A percentile compares a stretch with the other conserved stretches of the same genome.
Conservation (phyloP, 2,113 vertebrate species). For the Trematocara stigmaticum region DNA sequence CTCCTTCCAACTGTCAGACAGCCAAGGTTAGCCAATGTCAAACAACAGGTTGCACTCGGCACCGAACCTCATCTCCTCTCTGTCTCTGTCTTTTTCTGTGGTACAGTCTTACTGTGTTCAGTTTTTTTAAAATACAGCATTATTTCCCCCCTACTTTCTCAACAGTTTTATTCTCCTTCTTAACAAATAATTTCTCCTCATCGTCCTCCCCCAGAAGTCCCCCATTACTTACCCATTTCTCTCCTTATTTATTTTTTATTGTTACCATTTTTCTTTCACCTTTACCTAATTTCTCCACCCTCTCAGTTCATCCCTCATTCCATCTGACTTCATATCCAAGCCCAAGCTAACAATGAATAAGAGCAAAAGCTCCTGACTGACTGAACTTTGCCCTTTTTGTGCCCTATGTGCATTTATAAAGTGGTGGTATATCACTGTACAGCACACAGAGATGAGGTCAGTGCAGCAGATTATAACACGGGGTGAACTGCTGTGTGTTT, state of each 20-base stretch:
- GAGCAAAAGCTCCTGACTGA: background rate
- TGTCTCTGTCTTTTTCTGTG: background rate
- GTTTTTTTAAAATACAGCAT: background rate
- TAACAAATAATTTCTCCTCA: background rate
- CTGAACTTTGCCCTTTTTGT: background rate
- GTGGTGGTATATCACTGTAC: background rate
- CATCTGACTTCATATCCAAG: background rate
- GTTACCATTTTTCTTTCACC: slow-evolving; percentile 8
- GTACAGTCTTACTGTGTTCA: background rate
- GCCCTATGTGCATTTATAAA: background rate
- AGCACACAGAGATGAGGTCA: background rate
- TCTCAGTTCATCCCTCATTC: background rate
- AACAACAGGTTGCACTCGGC: slow-evolving; percentile 41
- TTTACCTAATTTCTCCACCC: background rate
- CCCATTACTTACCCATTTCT: background rate
- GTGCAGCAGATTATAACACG: background rate
- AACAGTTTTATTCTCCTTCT: background rate
- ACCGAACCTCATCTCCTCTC: slow-evolving; percentile 21
- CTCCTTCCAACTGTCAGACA: slow-evolving; percentile 23
- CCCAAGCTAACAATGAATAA: background rate
- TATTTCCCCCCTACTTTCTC: background rate
- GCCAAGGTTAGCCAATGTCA: slow-evolving; percentile 54
- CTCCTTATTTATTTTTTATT: slow-evolving; percentile 1
- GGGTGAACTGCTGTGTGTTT: background rate
- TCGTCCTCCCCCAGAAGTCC: background rate